Conservation (phyloP, 2,113 vertebrate species). For the Callipepla californica region DNA sequence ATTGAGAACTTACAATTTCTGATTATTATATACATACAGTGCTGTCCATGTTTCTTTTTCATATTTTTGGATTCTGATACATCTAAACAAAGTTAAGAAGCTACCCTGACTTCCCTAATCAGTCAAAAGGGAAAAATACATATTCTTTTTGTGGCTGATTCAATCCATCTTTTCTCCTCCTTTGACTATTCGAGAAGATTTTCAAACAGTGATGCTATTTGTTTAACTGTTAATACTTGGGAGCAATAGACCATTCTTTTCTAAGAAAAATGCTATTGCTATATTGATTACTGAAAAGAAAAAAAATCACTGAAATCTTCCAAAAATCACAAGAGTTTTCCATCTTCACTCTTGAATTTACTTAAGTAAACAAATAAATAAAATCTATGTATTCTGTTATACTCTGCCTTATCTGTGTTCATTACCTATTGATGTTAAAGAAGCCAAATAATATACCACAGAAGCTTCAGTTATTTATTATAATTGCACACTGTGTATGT, state of each 20-base stretch:
- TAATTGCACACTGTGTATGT: neutral
- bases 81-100: neutral
- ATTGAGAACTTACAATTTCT: neutral
- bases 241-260: neutral
- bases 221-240: neutral
- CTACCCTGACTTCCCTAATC: neutral
- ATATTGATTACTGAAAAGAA: too few species aligned
- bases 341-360: neutral
- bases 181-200: neutral
- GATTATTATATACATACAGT: neutral
- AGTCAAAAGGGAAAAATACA: neutral
- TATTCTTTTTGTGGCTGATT: neutral
- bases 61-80: neutral
- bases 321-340: neutral
- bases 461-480: neutral
- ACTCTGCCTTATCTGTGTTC: neutral
- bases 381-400: neutral
- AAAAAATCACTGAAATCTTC: neutral
- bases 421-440: neutral
- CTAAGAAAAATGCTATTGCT: neutral
- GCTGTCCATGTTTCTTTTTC: neutral
- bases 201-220: neutral
- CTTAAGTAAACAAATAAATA: neutral
- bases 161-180: neutral
- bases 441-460: neutral